Base-by-base conservation (phyloP, 1,140 invertebrate genomes). In the Papilio glaucus region DNA sequence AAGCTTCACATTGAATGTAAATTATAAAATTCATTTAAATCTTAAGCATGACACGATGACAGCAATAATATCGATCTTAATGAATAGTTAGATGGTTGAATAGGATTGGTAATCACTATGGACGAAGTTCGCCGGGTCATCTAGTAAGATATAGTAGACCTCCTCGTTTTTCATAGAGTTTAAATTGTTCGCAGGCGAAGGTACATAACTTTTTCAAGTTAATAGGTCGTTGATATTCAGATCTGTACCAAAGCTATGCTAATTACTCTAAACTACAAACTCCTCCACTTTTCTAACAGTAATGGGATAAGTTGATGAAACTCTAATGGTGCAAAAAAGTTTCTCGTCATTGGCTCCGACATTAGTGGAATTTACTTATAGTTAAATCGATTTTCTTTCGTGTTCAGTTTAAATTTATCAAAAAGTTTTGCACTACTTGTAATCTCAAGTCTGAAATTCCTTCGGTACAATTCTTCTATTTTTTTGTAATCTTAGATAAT, bases 231-330 rank as follows among this genome's bases (percentile, higher is more conserved):
- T 63, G 29, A 38, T 37, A 63, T 63, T 63, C 61, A 63, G 37
- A 63, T 63, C 61, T 18, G 15, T 39, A 21, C 33, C 61, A 37
- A 18, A 63, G 61, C 33, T 33, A 63, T 63, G 61, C 61, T 63
- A 63, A 63, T 63, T 63, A 63, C 33, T 37, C 61, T 63, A 63
- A 63, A 63, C 33, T 63, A 63, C 29, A 63, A 63, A 63, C 61
- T 63, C 33, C 37, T 39, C 61, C 8, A 63, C 61, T 63, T 63
- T 63, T 63, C 61, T 63, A 63, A 63, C 61, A 38, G 61, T 63
- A 63, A 63, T 63, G 61, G 61, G 61, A 38, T 63, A 63, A 63
- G 37, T 63, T 63, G 37, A 63, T 63, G 61, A 63, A 63, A 63
- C 61, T 63, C 61, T 63, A 63, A 63, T 39, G 61, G 61, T 18